These are phyloP conservation scores for Peromyscus nudipes DNA, from an alignment of 2,797 vertebrate species.

Conservation along the genomic window DNA sequence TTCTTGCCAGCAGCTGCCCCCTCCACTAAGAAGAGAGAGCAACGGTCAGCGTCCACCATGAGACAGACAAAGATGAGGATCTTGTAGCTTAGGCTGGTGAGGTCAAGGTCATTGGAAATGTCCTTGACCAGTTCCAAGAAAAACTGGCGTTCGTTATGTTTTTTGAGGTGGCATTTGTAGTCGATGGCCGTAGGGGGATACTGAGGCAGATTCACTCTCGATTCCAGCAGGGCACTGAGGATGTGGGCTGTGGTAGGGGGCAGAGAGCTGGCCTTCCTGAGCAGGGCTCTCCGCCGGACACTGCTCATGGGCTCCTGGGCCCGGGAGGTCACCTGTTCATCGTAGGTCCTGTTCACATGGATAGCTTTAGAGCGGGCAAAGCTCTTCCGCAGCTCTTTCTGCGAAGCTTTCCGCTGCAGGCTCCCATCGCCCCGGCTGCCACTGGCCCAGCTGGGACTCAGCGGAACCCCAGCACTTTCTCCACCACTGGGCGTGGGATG, in stretches of 20 bases:
- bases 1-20: constrained; percentile 95
- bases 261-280: constrained; percentile 97
- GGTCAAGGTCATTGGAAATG: constrained; percentile 98
- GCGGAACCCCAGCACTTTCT: constrained; percentile 62
- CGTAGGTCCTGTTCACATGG: constrained; percentile 97
- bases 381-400: constrained; percentile 97
- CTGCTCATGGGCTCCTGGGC: constrained; percentile 97
- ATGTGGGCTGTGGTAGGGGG: constrained; percentile 98
- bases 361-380: constrained; percentile 98
- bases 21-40: constrained; percentile 97
- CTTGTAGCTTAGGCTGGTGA: constrained; percentile 98
- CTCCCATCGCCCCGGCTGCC: constrained; percentile 89
- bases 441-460: constrained; percentile 89
- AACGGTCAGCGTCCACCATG: constrained; percentile 98
- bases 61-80: constrained; percentile 98
- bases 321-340: constrained; percentile 96
- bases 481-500: constrained; percentile 49
- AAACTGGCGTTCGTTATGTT: constrained; percentile 97
- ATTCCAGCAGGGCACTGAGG: constrained; percentile 97
- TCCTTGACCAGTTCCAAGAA: constrained; percentile 99
- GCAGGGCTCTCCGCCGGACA: constrained; percentile 95
- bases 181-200: constrained; percentile 97
- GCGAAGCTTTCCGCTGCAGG: constrained; percentile 94
- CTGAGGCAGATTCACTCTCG: constrained; percentile 97
- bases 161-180: constrained; percentile 98